Conservation (phyloP, 1,140 invertebrate genomes). For the Macrobrachium nipponense region DNA sequence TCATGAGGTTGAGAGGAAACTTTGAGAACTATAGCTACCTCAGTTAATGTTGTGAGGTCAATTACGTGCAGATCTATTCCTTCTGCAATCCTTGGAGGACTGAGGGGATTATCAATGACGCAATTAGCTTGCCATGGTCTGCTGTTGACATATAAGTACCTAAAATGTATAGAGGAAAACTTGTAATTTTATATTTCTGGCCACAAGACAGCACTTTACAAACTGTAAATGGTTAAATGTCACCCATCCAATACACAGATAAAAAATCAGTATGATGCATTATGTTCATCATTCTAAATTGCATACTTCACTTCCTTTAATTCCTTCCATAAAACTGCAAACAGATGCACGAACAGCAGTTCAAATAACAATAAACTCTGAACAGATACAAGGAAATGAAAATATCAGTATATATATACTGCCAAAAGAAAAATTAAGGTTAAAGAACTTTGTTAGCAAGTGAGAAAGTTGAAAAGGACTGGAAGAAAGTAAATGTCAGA, state of each 20-base stretch:
- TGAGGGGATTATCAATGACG: conserved; percentile 81
- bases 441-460: too few relatives aligned
- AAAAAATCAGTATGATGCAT: background rate
- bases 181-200: background rate
- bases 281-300: too few relatives aligned
- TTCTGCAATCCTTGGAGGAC: conserved; percentile 89
- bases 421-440: too few relatives aligned
- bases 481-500: too few relatives aligned
- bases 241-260: background rate
- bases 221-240: too few relatives aligned
- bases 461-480: too few relatives aligned
- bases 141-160: conserved; percentile 89
- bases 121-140: conserved; percentile 87
- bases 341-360: too few relatives aligned
- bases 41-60: conserved; percentile 81
- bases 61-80: conserved; percentile 93
- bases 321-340: too few relatives aligned
- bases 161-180: conserved; percentile 65
- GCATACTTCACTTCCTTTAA: background rate
- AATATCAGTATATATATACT: too few relatives aligned
- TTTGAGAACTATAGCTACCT: conserved; percentile 66
- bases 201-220: too few relatives aligned
- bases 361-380: too few relatives aligned
- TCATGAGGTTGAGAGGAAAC: background rate
- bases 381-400: background rate